Percentiles rank a stretch among this genome's conserved stretches.
Evolutionary conservation across 2,113 vertebrate genomes (phyloP).

Genomic region (Chelonoidis abingdonii): DNA sequence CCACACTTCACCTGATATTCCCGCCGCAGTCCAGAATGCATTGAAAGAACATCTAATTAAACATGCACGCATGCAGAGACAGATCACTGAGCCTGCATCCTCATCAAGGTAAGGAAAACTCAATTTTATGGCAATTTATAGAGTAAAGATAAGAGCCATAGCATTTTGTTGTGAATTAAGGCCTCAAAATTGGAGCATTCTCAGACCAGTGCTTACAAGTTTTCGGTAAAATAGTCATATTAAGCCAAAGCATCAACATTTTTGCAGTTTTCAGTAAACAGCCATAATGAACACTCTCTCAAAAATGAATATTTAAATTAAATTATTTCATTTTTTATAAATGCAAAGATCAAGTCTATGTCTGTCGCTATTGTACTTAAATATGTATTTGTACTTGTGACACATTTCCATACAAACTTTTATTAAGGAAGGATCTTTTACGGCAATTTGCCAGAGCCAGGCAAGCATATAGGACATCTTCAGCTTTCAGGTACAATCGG

Average conservation of each 20-base stretch:
- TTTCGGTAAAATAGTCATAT: rapidly evolving
- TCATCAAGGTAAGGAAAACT: constrained; percentile 89
- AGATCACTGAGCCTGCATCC: constrained; percentile 95
- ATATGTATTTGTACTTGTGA: not conserved
- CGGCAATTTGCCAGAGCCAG: not conserved
- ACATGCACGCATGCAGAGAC: constrained; percentile 94
- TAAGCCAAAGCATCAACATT: not conserved
- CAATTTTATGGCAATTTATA: rapidly evolving
- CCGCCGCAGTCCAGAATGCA: constrained; percentile 94
- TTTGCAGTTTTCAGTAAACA: not conserved
- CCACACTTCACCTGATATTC: constrained; percentile 98
- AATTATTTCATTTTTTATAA: not conserved
- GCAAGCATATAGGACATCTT: not conserved
- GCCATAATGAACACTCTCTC: not conserved
- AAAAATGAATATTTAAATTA: not conserved
- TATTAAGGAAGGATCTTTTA: not conserved
- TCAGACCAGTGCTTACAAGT: not conserved
- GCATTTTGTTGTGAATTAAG: not conserved
- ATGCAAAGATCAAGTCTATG: not conserved
- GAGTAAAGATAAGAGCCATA: not conserved
- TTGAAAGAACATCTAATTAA: constrained; percentile 90
- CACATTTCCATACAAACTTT: not conserved
- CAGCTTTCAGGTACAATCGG: not conserved
- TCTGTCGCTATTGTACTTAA: not conserved
- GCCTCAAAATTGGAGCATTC: not conserved